Evolutionary conservation across 2,888 invertebrate species (phyloP).

Genomic region (Heliconius sara): DNA sequence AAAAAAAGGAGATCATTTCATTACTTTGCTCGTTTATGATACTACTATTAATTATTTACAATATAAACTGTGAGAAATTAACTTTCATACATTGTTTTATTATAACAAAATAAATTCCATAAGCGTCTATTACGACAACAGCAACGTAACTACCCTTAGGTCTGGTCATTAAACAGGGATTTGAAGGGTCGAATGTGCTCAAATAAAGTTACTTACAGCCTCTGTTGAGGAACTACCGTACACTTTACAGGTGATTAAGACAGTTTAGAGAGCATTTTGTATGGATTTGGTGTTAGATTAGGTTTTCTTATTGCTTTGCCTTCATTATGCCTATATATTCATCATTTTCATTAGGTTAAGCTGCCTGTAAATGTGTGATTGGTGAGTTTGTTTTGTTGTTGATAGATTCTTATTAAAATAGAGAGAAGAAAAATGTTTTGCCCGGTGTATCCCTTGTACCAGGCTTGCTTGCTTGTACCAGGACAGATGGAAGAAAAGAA

Average conservation of each 20-base stretch:
- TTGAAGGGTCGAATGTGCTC: slow-evolving; percentile 78
- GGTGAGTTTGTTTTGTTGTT: neutral
- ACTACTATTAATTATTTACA: no score
- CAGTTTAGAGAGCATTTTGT: slow-evolving; percentile 64
- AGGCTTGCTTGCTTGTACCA: no score
- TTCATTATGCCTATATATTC: neutral
- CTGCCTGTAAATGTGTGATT: neutral
- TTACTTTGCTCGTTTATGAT: no score
- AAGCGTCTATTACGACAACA: slow-evolving; percentile 36
- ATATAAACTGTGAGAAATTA: neutral
- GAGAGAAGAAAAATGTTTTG: no score
- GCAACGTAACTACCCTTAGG: slow-evolving; percentile 55
- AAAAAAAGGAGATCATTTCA: no score
- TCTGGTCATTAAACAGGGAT: slow-evolving; percentile 81
- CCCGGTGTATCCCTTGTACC: no score
- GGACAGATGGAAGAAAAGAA: no score
- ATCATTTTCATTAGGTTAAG: neutral
- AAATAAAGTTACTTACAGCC: slow-evolving; percentile 75
- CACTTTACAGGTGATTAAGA: slow-evolving; percentile 71
- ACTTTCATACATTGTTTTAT: neutral
- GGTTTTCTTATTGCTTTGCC: slow-evolving; percentile 34
- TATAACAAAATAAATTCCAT: neutral
- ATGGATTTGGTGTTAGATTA: slow-evolving; percentile 33
- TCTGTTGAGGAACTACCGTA: slow-evolving; percentile 56
- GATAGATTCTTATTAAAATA: neutral